Conservation (phyloP, 2,888 invertebrate species). For the Tuberolachnus salignus region DNA sequence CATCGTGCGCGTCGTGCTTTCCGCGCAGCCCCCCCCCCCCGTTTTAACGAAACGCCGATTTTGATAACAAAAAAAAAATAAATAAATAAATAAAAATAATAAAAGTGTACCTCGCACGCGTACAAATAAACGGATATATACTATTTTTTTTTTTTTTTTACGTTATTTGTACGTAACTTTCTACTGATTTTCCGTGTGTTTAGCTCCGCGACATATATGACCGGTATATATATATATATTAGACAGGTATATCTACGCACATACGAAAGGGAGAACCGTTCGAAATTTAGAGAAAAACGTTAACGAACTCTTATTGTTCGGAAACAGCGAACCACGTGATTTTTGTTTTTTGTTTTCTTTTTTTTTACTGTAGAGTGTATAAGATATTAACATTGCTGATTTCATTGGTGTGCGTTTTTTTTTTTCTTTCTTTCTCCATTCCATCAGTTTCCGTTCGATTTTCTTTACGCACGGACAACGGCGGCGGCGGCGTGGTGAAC, state of each 20-base stretch:
- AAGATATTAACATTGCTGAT: slow-evolving; percentile 45
- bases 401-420: slow-evolving; percentile 30
- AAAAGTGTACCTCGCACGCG: too few relatives aligned
- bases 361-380: neutral
- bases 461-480: neutral
- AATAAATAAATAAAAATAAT: too few relatives aligned
- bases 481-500: neutral
- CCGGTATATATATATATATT: neutral
- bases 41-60: slow-evolving; percentile 15
- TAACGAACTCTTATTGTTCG: slow-evolving; percentile 50
- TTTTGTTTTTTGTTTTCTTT: too few relatives aligned
- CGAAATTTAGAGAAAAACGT: slow-evolving; percentile 25
- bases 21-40: neutral
- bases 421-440: too few relatives aligned
- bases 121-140: slow-evolving; percentile 14
- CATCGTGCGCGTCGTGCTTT: neutral
- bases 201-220: too few relatives aligned
- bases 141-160: neutral
- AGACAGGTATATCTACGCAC: neutral
- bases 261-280: slow-evolving; percentile 11
- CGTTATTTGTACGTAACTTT: slow-evolving; percentile 21
- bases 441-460: slow-evolving; percentile 35
- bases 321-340: slow-evolving; percentile 41
- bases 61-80: neutral
- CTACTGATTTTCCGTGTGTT: slow-evolving; percentile 11